A percentile compares a stretch with the other conserved stretches of the same genome.
Evolutionary conservation across 2,888 invertebrate species (phyloP).

Genomic region (Tineola bisselliella): DNA sequence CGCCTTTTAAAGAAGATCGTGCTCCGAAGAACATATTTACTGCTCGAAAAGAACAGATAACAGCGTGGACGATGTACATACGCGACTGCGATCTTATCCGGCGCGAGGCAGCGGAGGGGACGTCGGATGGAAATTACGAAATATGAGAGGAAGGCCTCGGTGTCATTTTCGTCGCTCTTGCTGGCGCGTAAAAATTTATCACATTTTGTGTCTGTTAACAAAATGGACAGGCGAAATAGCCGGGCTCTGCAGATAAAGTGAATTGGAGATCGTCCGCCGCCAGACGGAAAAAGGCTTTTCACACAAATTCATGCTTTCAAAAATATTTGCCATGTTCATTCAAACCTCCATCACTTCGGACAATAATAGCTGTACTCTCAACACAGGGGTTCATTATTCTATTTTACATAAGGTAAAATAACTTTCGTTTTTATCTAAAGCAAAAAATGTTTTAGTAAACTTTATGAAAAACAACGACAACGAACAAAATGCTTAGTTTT

Average conservation of each 20-base stretch:
- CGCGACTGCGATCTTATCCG: constrained; percentile 7
- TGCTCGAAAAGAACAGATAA: constrained; percentile 18
- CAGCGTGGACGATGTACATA: constrained; percentile 15
- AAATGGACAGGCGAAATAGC: constrained; percentile 26
- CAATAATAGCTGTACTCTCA: too few relatives aligned
- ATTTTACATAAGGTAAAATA: neutral
- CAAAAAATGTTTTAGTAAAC: constrained; percentile 5
- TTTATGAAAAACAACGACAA: constrained; percentile 38
- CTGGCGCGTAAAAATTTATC: constrained; percentile 37
- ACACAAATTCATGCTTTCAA: constrained; percentile 15
- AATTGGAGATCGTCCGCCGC: constrained; percentile 17
- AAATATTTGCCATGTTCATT: constrained; percentile 25
- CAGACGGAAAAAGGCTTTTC: constrained; percentile 8
- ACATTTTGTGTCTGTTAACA: constrained; percentile 32
- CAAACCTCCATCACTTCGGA: neutral
- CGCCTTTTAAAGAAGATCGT: constrained; percentile 23
- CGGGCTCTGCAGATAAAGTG: constrained; percentile 20
- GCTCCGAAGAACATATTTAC: constrained; percentile 19
- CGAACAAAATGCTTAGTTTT: constrained; percentile 43
- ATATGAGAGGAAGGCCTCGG: constrained; percentile 44
- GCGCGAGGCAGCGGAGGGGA: neutral
- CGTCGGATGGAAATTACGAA: constrained; percentile 39
- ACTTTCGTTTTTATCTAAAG: neutral
- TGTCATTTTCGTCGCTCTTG: constrained; percentile 40
- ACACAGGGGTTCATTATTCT: neutral